Conservation (phyloP, 2,113 vertebrate species). For the Nycticorax nycticorax region DNA sequence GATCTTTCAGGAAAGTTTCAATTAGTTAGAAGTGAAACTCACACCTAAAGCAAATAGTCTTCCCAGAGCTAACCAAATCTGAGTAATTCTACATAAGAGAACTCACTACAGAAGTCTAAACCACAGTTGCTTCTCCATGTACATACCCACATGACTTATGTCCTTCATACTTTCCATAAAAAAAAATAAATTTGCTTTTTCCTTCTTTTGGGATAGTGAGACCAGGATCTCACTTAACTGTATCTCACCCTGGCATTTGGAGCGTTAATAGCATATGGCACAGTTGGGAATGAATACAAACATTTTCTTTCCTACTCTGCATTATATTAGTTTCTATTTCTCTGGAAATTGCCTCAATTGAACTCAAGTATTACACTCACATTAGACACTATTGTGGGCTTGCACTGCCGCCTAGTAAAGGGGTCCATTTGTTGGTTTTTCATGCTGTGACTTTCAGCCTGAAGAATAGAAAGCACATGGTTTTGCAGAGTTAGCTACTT, state of each 20-base stretch:
- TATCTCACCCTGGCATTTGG: neutral
- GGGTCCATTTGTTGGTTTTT: constrained; percentile 99
- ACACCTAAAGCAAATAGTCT: neutral
- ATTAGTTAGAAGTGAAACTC: neutral
- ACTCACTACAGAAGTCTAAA: neutral
- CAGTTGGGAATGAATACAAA: neutral
- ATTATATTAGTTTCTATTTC: neutral
- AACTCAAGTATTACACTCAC: constrained; percentile 74
- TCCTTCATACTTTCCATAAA: neutral
- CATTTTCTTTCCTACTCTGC: neutral
- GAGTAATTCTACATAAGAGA: neutral
- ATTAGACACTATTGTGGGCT: constrained; percentile 99
- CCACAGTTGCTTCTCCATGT: neutral
- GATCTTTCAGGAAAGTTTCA: neutral
- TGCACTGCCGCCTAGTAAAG: constrained; percentile 96
- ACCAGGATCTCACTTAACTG: neutral
- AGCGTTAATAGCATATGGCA: neutral
- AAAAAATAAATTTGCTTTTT: neutral
- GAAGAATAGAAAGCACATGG: constrained; percentile 10
- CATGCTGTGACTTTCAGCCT: constrained; percentile 96
- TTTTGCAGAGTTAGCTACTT: neutral
- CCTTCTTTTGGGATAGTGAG: neutral
- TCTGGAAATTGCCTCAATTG: neutral
- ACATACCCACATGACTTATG: neutral
- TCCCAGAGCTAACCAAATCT: neutral